These are phyloP conservation scores for Artibeus lituratus DNA, from an alignment of 2,797 vertebrate genomes.

Conservation along the genomic window DNA sequence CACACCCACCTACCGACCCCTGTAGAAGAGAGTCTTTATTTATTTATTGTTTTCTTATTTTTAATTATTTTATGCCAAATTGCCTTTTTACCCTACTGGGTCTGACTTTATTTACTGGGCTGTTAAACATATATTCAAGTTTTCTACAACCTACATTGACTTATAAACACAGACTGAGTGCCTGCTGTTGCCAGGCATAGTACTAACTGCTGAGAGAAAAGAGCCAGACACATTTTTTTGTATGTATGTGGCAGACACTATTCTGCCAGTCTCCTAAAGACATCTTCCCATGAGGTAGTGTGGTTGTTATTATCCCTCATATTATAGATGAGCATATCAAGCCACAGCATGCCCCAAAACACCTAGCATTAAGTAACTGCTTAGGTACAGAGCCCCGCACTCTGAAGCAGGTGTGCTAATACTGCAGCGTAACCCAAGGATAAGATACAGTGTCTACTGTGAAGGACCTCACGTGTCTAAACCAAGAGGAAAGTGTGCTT, in stretches of 20 bases:
- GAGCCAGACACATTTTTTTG: background rate
- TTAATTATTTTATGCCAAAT: background rate
- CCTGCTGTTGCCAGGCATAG: background rate
- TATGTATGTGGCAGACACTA: background rate
- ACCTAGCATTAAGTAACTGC: background rate
- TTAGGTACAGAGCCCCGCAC: background rate
- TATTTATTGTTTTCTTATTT: background rate
- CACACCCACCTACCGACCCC: background rate
- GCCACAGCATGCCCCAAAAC: background rate
- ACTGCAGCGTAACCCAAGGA: background rate
- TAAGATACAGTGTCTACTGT: background rate
- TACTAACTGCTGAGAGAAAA: background rate
- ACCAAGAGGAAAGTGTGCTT: background rate
- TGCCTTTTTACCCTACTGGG: background rate
- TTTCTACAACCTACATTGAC: background rate
- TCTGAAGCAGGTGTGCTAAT: background rate
- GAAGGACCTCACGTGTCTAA: background rate
- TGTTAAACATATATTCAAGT: background rate
- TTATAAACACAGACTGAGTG: background rate
- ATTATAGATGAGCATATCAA: background rate
- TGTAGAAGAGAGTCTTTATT: background rate
- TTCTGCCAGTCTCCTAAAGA: background rate
- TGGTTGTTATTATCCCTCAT: background rate
- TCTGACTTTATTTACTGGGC: constrained; percentile 5
- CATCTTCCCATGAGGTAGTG: background rate